Evolutionary conservation across 2,888 invertebrate species (phyloP), one percentile per base, ranked within the genome.

Genomic region (Diachrysia chrysitis): DNA sequence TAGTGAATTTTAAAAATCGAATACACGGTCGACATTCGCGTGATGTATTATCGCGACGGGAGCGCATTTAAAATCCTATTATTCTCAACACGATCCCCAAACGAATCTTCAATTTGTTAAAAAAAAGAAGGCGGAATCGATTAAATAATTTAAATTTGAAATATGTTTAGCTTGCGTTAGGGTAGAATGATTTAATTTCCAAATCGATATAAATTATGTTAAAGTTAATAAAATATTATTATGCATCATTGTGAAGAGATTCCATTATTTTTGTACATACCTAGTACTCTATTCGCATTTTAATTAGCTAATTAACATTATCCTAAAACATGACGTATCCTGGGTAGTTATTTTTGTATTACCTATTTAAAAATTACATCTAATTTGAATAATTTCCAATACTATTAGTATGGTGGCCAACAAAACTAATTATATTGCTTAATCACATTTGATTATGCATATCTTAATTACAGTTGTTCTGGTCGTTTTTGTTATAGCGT

Each of bases 21-120:
- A 42, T 42, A n/a, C 42, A n/a, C 42, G 73, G 77, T 84, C 82
- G 80, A 87, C 83, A 81, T 77, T 68, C 70, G 46, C 62, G 67
- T 90, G 90, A 92, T 91, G 81, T 78, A 93, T 90, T 83, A 80
- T 83, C 79, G 66, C 76, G 81, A 86, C 73, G 71, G 83, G 82
- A 77, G 82, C 61, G 76, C 86, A 84, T 92, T 93, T 92, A 92
- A 94, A 93, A 91, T 86, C 88, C 91, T 92, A 93, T 94, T 93
- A 92, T 84, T 91, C 84, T 86, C 73, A 87, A 91, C 90, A 91
- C 85, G 89, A 82, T 66, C 80, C 69, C 67, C 65, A 85, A 83
- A 85, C 80, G 71, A 81, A 87, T 79, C 69, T 67, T 85, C 88
- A 89, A 90, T 90, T 90, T 89, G 91, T 89, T 87, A 87, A 71